Conservation (phyloP, 2,888 invertebrate species). For the Dryadula phaetusa region DNA sequence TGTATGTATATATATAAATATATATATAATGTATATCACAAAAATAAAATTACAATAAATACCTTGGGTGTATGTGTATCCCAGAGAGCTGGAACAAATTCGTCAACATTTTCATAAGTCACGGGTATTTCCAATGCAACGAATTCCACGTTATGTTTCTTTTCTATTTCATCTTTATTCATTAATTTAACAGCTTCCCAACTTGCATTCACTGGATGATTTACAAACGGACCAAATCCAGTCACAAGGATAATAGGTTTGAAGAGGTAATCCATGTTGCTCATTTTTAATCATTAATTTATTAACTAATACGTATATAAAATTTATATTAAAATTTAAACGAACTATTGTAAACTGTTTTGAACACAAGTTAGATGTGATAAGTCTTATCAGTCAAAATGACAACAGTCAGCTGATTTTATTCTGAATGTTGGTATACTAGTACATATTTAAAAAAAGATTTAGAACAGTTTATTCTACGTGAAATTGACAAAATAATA, state of each 20-base stretch:
- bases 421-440: constrained; percentile 49
- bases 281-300: constrained; percentile 49
- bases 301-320: neutral
- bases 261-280: constrained; percentile 60
- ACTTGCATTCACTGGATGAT: constrained; percentile 90
- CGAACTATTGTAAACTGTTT: neutral
- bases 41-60: constrained; percentile 43
- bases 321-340: neutral
- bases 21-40: neutral
- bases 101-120: constrained; percentile 88
- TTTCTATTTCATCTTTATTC: constrained; percentile 79
- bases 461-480: neutral
- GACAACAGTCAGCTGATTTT: constrained; percentile 61
- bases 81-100: constrained; percentile 88
- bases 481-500: too few relatives aligned
- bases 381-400: constrained; percentile 19
- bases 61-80: constrained; percentile 88
- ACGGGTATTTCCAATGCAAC: constrained; percentile 87
- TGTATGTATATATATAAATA: neutral
- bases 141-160: constrained; percentile 78
- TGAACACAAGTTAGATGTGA: constrained; percentile 9
- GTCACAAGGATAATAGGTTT: constrained; percentile 85
- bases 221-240: constrained; percentile 92
- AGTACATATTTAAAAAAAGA: too few relatives aligned
- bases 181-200: constrained; percentile 91